Evolutionary conservation across 2,888 invertebrate species (phyloP).

Genomic region (Latrodectus hesperus): DNA sequence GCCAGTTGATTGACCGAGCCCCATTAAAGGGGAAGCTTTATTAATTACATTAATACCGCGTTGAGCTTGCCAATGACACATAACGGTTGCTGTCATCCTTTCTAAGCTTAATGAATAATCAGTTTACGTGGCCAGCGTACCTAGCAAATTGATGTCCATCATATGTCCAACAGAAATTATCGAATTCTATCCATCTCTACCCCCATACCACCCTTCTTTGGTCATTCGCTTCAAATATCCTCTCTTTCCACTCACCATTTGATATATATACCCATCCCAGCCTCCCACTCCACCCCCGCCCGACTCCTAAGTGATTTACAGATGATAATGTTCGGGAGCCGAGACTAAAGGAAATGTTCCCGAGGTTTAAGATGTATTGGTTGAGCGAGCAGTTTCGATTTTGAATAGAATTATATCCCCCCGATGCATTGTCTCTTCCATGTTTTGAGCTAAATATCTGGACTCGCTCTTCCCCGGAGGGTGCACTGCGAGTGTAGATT

Average conservation of each 20-base stretch:
- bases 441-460: no score
- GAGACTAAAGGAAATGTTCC: no score
- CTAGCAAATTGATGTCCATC: constrained; percentile 66
- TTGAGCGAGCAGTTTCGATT: no score
- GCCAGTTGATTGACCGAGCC: constrained; percentile 55
- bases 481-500: no score
- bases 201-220: background rate
- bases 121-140: constrained; percentile 65
- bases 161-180: constrained; percentile 53
- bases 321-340: no score
- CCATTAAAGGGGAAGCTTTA: constrained; percentile 58
- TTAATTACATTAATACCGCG: constrained; percentile 68
- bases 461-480: no score
- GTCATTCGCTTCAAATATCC: constrained; percentile 26
- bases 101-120: constrained; percentile 68
- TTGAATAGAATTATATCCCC: no score
- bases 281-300: no score
- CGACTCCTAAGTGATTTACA: no score
- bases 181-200: constrained; percentile 46
- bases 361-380: no score
- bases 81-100: constrained; percentile 59
- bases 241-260: constrained; percentile 13
- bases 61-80: constrained; percentile 60
- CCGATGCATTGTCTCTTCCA: no score
- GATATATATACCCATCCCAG: no score